phyloP scores from a whole-genome alignment of 2,113 vertebrate species.

The Nothobranchius furzeri region DNA sequence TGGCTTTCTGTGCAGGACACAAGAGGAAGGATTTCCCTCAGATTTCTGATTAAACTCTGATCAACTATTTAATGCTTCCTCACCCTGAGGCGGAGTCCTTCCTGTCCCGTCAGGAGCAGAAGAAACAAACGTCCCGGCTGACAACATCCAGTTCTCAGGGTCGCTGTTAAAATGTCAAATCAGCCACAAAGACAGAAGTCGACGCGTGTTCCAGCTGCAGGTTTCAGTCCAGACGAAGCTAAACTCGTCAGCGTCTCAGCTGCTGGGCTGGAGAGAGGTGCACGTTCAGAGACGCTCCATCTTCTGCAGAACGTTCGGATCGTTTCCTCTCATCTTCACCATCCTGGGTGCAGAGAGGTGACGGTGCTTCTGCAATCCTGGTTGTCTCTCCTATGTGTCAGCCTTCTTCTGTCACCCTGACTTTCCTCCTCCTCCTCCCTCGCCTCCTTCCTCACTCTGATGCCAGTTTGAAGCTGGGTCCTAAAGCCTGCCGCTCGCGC shows the following conservation, averaged over 20 bases:
- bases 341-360: not conserved
- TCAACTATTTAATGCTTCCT: no score
- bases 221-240: conserved; percentile 8
- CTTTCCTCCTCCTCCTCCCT: conserved; percentile 34
- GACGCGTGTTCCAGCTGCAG: conserved; percentile 17
- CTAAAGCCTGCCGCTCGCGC: conserved; percentile 48
- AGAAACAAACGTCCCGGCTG: no score
- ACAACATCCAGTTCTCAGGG: no score
- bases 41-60: no score
- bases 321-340: conserved; percentile 1
- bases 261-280: not conserved
- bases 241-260: conserved; percentile 30
- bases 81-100: no score
- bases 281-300: conserved; percentile 3
- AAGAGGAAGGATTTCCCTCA: no score
- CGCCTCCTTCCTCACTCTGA: conserved; percentile 14
- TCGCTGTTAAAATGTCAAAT: not conserved
- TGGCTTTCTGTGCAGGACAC: no score
- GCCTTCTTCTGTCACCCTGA: conserved; percentile 56
- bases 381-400: conserved; percentile 25
- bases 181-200: not conserved
- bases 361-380: conserved; percentile 34
- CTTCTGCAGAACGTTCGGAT: conserved; percentile 6
- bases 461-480: conserved; percentile 56
- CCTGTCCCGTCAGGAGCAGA: no score